Evolutionary conservation across 1,140 invertebrate species (phyloP), one percentile per base, ranked within the genome.

Genomic region (Lycorma delicatula): DNA sequence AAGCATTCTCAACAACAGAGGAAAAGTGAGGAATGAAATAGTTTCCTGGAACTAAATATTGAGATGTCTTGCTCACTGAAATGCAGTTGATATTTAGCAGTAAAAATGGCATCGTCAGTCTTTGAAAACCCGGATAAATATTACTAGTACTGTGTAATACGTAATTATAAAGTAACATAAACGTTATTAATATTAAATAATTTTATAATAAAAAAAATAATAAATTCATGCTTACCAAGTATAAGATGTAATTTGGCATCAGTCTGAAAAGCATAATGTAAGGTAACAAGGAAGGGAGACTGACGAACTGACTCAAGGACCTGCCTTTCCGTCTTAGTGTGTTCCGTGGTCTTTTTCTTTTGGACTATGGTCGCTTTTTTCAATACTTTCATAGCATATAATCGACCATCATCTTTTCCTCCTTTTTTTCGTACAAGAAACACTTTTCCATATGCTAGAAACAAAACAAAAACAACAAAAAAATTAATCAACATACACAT

Each of bases 361-460:
- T 89, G 86, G 1, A 93, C 86, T 58, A 95, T 91, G 1, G 87
- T 85, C 2, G 88, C 87, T 71, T 93, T 93, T 68, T 91, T 91
- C 60, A 96, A 74, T 34, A 96, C 89, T 72, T 96, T 96, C 92
- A 96, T 95, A 9, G 93, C 93, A 74, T 95, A 96, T 13, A 95
- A 75, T 57, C 85, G 83, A 1, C 87, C 85, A 61, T 83, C 78
- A 75, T 96, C 92, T 6, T 80, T 75, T 23, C 87, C 86, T 25
- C 80, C 82, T 61, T 79, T 77, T 74, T 95, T 95, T 54, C 89
- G 79, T 31, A 95, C 92, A 64, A 95, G 77, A 74, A 92, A 96
- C 60, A 96, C 92, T 75, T 93, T 93, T 61, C 92, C 92, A 71
- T 96, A 96, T 27, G 92, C 92, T 94, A n/a, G 77, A 16, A 84